A percentile compares a stretch with the other conserved stretches of the same genome.
Conservation (phyloP, 1,140 invertebrate species). For the Hylaeus volcanicus region DNA sequence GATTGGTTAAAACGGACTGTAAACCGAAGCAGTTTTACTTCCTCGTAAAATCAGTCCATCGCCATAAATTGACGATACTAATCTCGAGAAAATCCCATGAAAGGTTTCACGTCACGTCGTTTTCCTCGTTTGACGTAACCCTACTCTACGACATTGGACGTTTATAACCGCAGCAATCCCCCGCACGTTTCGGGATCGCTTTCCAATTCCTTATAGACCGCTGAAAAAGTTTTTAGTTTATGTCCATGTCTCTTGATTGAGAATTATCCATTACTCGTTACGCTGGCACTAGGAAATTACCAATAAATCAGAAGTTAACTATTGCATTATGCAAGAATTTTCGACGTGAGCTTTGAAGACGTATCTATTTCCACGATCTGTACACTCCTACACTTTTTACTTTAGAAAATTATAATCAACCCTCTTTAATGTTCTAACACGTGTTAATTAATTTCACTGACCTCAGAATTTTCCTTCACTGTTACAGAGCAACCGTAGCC, state of each 20-base stretch:
- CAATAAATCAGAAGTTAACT: no score
- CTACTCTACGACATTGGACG: not conserved
- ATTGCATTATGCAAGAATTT: no score
- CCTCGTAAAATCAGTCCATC: conserved; percentile 1
- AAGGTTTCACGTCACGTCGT: not conserved
- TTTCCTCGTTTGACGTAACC: not conserved
- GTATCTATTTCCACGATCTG: no score
- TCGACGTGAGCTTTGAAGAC: no score
- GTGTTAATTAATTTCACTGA: conserved; percentile 10
- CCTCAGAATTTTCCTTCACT: conserved; percentile 40
- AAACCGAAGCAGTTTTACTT: not conserved
- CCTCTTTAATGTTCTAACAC: no score
- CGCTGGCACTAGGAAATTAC: no score
- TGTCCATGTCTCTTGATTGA: no score
- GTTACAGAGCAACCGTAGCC: conserved; percentile 88
- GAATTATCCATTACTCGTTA: no score
- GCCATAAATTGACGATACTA: not conserved
- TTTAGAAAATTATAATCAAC: no score
- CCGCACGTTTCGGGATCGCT: not conserved
- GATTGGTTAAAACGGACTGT: not conserved
- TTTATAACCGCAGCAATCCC: not conserved
- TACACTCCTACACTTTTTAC: no score
- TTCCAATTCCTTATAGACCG: no score
- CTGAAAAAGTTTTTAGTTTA: not conserved
- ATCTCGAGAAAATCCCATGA: not conserved